Evolutionary conservation across 2,888 invertebrate species (phyloP), one percentile per base, ranked within the genome.

Genomic region (Timandra comae): DNA sequence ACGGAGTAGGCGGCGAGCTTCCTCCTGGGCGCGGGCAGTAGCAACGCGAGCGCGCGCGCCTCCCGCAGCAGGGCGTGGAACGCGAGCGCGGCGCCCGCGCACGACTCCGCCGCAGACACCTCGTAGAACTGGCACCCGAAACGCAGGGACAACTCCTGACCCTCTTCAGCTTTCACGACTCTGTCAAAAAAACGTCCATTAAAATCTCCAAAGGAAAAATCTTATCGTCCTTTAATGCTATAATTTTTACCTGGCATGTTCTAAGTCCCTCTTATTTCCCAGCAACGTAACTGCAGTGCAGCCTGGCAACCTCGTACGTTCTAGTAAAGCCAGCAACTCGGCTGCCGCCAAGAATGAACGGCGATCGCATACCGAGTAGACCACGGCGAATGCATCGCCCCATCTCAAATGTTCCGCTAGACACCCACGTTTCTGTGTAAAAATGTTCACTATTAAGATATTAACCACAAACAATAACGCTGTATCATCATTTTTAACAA

Each of bases 111-210:
- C 7, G 93, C 94, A 35, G 93, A 93, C 36, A 94, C 93, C 76
- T 94, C 94, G 76, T 93, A 93, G 76, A 94, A 94, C 73, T 93
- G 93, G 58, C 93, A 93, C 24, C 93, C 91, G 66, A 89, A 93
- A 44, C 91, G 89, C 52, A 93, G 73, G 7, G 93, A 93, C 45
- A 93, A 65, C 69, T 93, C 93, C 56, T 93, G 93, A 23, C 93
- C 93, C 57, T 92, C 93, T 65, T 93, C 92, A 23, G 93, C 93
- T 59, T 91, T 91, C 30, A 93, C 91, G 77, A 90, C 90, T 68
- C 92, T 92, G 74, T 30, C 81, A 73, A 56, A 65, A 46, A 48
- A 52, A 34, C 16, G 6, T 16, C n/a, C n/a, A n/a, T n/a, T n/a
- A n/a, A n/a, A n/a, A n/a, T n/a, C n/a, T n/a, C n/a, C n/a, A n/a